These are phyloP conservation scores for Drosophila mettleri DNA, from an alignment of 2,888 invertebrate genomes.

Conservation along the genomic window DNA sequence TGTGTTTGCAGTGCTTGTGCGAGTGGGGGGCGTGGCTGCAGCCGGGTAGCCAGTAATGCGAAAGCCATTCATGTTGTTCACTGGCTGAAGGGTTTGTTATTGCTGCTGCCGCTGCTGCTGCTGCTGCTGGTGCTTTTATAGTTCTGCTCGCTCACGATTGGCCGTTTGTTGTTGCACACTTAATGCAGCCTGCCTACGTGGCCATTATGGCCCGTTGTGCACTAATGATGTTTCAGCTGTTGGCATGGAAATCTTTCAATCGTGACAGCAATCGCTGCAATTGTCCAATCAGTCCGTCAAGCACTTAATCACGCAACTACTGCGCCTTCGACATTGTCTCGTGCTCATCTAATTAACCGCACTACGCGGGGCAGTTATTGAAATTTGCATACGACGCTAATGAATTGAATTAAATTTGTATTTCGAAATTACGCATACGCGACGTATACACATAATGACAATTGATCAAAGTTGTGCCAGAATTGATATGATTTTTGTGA, in stretches of 20 bases:
- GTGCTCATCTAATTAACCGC: conserved; percentile 48
- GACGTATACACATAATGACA: conserved; percentile 17
- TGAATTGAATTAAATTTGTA: conserved; percentile 20
- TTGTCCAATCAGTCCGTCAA: conserved; percentile 45
- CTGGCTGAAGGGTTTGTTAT: conserved; percentile 26
- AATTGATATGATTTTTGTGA: no score
- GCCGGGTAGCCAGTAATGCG: conserved; percentile 82
- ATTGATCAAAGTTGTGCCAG: conserved; percentile 30
- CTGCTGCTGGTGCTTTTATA: conserved; percentile 20
- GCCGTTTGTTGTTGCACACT: conserved; percentile 62
- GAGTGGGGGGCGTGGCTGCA: conserved; percentile 59
- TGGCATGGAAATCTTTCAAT: conserved; percentile 37
- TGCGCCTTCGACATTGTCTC: conserved; percentile 22
- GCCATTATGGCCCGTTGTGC: conserved; percentile 38
- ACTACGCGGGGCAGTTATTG: conserved; percentile 48
- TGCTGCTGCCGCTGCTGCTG: conserved; percentile 49
- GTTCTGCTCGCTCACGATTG: conserved; percentile 51
- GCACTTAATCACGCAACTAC: conserved; percentile 49
- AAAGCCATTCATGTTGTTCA: conserved; percentile 79
- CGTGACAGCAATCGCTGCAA: conserved; percentile 4
- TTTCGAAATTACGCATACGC: conserved; percentile 32
- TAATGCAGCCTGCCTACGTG: conserved; percentile 33
- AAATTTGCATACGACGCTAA: conserved; percentile 20
- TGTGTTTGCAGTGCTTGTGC: conserved; percentile 39
- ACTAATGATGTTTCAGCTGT: neutral